phyloP scores from a whole-genome alignment of 2,888 invertebrate genomes.

The Nemurella pictetii region DNA sequence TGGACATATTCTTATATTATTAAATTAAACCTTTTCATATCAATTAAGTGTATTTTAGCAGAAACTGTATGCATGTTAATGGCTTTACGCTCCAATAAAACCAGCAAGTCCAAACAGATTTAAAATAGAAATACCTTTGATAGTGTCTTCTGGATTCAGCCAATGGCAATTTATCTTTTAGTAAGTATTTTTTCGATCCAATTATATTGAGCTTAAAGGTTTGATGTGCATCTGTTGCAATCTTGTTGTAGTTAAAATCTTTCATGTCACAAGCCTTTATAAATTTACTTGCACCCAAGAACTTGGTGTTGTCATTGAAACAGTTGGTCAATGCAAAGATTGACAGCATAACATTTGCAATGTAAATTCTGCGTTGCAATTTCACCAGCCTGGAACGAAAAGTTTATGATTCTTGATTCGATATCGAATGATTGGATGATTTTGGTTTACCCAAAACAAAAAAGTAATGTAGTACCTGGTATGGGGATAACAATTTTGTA shows the following conservation, averaged over 20 bases:
- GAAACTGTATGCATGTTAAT: no score
- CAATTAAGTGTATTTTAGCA: no score
- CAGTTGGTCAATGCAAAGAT: background rate
- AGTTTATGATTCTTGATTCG: background rate
- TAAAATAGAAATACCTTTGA: background rate
- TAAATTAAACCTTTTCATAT: no score
- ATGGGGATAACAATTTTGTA: no score
- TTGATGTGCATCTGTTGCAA: background rate
- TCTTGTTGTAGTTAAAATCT: background rate
- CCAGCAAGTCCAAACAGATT: no score
- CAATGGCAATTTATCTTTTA: background rate
- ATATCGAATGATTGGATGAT: no score
- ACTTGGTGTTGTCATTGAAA: background rate
- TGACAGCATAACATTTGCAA: background rate
- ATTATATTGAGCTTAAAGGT: background rate
- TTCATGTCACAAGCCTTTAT: background rate
- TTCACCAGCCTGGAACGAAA: background rate
- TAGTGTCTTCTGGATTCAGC: background rate
- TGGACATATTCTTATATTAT: no score
- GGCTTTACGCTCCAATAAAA: no score
- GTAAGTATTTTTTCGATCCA: background rate
- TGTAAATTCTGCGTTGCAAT: background rate
- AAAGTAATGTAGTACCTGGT: no score
- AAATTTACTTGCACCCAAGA: background rate
- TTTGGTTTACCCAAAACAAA: no score